Conservation (phyloP, 2,113 vertebrate species). For the Lagopus muta region DNA sequence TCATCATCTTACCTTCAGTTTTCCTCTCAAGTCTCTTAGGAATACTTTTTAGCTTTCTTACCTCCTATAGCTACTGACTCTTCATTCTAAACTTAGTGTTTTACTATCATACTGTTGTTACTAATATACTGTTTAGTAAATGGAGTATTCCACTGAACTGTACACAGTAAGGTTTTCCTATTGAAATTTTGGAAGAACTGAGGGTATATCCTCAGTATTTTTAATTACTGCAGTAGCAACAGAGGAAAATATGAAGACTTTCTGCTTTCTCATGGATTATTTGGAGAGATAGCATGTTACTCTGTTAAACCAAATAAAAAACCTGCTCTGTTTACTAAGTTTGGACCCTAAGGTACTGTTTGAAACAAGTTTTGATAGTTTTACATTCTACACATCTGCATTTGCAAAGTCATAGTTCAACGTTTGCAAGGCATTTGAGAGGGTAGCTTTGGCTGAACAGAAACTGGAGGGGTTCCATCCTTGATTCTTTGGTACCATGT, state of each 20-base stretch:
- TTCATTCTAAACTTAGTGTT: background rate
- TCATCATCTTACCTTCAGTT: slow-evolving; percentile 22
- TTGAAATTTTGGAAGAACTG: background rate
- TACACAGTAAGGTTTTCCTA: background rate
- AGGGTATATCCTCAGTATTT: background rate
- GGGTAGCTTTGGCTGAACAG: background rate
- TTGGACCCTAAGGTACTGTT: background rate
- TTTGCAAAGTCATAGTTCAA: background rate
- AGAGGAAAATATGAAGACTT: background rate
- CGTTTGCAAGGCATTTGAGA: background rate
- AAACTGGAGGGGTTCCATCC: background rate
- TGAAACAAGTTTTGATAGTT: background rate
- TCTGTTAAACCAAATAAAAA: background rate
- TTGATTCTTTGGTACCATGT: background rate
- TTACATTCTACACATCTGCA: background rate
- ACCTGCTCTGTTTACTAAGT: background rate
- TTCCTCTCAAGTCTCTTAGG: background rate
- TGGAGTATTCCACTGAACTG: background rate
- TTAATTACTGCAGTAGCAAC: background rate
- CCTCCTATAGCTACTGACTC: background rate
- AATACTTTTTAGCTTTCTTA: background rate
- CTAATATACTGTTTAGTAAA: background rate
- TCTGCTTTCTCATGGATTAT: background rate
- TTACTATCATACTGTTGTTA: background rate
- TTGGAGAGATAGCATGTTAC: background rate